Conservation (phyloP, 2,888 invertebrate genomes). For the Apamea monoglypha region DNA sequence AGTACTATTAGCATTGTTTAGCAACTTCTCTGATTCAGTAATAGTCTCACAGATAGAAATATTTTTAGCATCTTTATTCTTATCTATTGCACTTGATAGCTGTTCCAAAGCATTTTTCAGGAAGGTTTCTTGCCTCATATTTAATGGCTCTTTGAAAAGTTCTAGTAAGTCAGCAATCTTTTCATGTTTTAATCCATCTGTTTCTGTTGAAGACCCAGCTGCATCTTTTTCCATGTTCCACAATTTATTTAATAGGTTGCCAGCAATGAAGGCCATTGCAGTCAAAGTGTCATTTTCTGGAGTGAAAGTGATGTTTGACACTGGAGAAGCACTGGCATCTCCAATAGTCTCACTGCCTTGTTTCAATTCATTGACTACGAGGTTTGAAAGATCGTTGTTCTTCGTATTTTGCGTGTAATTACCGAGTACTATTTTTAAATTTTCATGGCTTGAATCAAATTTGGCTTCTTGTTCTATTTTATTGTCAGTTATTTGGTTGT, state of each 20-base stretch:
- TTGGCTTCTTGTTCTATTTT: slow-evolving; percentile 79
- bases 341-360: slow-evolving; percentile 82
- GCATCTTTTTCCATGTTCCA: slow-evolving; percentile 86
- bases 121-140: slow-evolving; percentile 82
- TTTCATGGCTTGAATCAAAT: slow-evolving; percentile 69
- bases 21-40: slow-evolving; percentile 65
- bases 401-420: slow-evolving; percentile 78
- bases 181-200: slow-evolving; percentile 81
- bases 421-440: slow-evolving; percentile 71
- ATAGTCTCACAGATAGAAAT: slow-evolving; percentile 80
- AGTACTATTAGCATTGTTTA: slow-evolving; percentile 45
- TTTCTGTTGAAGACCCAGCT: slow-evolving; percentile 77
- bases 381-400: slow-evolving; percentile 81
- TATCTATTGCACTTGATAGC: slow-evolving; percentile 79
- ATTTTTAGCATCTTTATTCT: slow-evolving; percentile 76
- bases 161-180: slow-evolving; percentile 83
- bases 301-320: slow-evolving; percentile 86
- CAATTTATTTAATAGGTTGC: slow-evolving; percentile 84
- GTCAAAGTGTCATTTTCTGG: slow-evolving; percentile 85
- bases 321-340: slow-evolving; percentile 75
- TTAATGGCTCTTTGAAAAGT: slow-evolving; percentile 85
- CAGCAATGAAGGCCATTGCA: slow-evolving; percentile 87
- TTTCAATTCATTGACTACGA: slow-evolving; percentile 84
- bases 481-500: slow-evolving; percentile 79
- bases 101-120: slow-evolving; percentile 82